phyloP scores from a whole-genome alignment of 1,140 invertebrate genomes.

The Bombus haemorrhoidalis region DNA sequence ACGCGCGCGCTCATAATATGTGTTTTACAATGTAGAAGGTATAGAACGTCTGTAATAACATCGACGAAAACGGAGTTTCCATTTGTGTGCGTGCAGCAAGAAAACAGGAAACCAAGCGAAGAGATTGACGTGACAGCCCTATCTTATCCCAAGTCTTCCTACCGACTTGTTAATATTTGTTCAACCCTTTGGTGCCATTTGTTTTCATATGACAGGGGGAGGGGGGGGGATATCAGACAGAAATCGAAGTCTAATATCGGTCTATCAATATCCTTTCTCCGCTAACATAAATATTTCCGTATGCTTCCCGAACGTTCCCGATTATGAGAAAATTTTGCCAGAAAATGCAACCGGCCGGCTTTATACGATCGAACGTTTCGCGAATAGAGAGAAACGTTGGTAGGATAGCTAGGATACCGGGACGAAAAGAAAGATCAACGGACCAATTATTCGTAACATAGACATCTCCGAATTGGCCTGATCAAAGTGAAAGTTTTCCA shows the following conservation, averaged over 20 bases:
- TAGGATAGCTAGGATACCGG: not conserved
- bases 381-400: not conserved
- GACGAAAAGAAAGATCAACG: constrained; percentile 17
- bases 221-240: not conserved
- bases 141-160: not conserved
- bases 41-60: not conserved
- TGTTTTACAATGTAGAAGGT: not conserved
- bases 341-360: not conserved
- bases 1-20: accelerated
- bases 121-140: not conserved
- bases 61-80: not conserved
- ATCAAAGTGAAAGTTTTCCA: constrained; percentile 57
- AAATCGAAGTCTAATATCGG: not conserved
- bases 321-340: not conserved
- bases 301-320: too few relatives aligned
- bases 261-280: not conserved
- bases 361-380: not conserved
- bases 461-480: constrained; percentile 42
- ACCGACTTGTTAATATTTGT: constrained; percentile 52
- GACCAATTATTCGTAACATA: constrained; percentile 31
- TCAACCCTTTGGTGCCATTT: constrained; percentile 29
- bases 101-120: not conserved
- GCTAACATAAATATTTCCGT: not conserved
- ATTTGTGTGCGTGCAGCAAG: not conserved
- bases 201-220: not conserved